Base-by-base conservation (phyloP, 1,140 invertebrate species). In the Monochamus saltuarius region DNA sequence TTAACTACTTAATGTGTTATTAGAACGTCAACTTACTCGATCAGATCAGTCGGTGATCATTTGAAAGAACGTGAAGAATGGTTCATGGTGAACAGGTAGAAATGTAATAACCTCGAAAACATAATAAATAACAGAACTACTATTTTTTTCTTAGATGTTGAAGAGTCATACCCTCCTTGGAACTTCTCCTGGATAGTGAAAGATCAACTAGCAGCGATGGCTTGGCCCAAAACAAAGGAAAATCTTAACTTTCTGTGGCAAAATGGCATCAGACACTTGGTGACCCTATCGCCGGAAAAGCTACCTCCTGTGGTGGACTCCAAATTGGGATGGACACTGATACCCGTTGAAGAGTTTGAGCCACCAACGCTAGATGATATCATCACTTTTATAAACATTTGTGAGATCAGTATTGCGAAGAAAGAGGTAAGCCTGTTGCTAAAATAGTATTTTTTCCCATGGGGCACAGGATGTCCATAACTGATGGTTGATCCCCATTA, bases 321-420 rank as follows among this genome's bases (percentile, higher is more conserved):
- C 52, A 75, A 79, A 63, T 69, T 85, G 16, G 78, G 80, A 66
- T 87, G 83, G 82, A 80, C 80, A 0, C 79, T 83, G 59, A 84
- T 89, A 8, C 75, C 81, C 11, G 77, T 89, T 10, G 78, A 83
- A 59, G 88, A 89, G 72, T 87, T 88, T 65, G 81, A 83, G 54
- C 76, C 85, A 2, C 88, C 88, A 7, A 83, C 80, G 4, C 65
- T 87, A 57, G 78, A 83, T 50, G 84, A 89, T 70, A 87, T 89
- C 43, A 73, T 83, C 35, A 77, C 84, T 57, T 90, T 89, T 76
- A 84, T 89, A 40, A 80, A 81, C 22, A 80, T 86, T n/a, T 86
- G 85, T 65, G 73, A 83, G 68, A 72, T 57, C 40, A 54, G 47
- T 51, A 40, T 50, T 43, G 39, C 29, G 10, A 64, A 65, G 42